Conservation (phyloP, 2,113 vertebrate species). For the Bucco capensis region DNA sequence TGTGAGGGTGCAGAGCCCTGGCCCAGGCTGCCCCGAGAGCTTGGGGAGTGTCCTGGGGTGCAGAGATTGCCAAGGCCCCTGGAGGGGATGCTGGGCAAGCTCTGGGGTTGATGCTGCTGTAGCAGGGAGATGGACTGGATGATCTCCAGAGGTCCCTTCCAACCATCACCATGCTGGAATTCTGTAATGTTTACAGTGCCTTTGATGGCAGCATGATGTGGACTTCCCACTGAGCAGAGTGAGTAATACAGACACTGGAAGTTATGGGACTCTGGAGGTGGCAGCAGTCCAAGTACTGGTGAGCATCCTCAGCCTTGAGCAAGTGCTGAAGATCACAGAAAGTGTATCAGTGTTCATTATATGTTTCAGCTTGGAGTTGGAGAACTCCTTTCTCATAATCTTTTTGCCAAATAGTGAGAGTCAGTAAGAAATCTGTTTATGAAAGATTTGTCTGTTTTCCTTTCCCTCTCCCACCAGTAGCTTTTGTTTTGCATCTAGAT, state of each 20-base stretch:
- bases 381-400: neutral
- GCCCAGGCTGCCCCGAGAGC: too few relatives aligned
- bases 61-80: too few relatives aligned
- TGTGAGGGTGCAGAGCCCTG: too few relatives aligned
- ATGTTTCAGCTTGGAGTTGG: neutral
- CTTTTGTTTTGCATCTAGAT: slow-evolving; percentile 20
- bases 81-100: too few relatives aligned
- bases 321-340: neutral
- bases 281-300: neutral
- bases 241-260: neutral
- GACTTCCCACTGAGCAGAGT: neutral
- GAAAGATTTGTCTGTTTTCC: neutral
- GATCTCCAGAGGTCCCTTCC: too few relatives aligned
- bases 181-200: too few relatives aligned
- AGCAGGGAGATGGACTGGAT: too few relatives aligned
- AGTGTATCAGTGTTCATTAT: fast-evolving
- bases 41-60: too few relatives aligned
- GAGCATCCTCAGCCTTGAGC: neutral
- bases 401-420: neutral
- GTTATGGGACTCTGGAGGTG: neutral
- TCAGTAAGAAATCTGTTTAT: neutral
- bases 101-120: too few relatives aligned
- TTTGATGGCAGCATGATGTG: too few relatives aligned
- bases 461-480: neutral
- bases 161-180: too few relatives aligned